These are phyloP conservation scores for Uria aalge DNA, from an alignment of 2,113 vertebrate genomes.

Conservation along the genomic window DNA sequence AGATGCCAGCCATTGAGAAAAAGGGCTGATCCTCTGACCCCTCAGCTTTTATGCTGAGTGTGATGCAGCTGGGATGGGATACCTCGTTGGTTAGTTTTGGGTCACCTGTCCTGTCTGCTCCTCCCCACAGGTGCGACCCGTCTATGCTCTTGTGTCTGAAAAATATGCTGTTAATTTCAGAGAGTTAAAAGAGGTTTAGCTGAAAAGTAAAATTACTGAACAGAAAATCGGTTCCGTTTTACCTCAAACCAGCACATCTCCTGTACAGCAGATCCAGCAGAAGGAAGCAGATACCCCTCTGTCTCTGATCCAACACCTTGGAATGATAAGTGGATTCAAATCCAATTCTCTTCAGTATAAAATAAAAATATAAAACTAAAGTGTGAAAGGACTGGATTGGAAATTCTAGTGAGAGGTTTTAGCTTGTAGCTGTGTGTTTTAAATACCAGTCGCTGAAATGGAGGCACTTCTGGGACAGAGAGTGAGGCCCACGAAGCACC, in stretches of 20 bases:
- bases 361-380: background rate
- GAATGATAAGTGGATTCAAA: background rate
- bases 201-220: background rate
- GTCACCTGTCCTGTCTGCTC: background rate
- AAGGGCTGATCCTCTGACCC: background rate
- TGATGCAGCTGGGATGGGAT: background rate
- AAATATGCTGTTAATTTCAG: background rate
- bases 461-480: background rate
- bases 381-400: background rate
- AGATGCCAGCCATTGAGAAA: background rate
- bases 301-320: background rate
- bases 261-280: background rate
- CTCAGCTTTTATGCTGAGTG: background rate
- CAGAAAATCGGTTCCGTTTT: background rate
- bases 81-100: background rate
- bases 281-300: background rate
- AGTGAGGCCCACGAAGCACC: background rate
- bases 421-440: background rate
- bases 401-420: background rate
- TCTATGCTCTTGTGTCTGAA: background rate
- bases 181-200: background rate
- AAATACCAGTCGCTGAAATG: background rate
- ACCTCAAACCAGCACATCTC: background rate
- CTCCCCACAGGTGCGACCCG: background rate
- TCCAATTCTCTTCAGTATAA: background rate